These are phyloP conservation scores for Volucella zonaria DNA, from an alignment of 2,888 invertebrate species.

Conservation along the genomic window DNA sequence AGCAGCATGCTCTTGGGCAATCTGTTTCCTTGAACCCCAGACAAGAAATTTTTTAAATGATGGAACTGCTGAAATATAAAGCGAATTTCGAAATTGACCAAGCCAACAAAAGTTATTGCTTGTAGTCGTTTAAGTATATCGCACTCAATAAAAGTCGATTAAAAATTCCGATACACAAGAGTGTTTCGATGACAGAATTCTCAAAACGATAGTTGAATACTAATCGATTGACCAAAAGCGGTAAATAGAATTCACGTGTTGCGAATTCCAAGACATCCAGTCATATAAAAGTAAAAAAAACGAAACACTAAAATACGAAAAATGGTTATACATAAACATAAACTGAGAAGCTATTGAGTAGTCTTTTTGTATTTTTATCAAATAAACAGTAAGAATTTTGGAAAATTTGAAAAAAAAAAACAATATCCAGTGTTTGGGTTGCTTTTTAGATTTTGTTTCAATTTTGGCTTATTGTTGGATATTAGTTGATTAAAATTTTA, in stretches of 20 bases:
- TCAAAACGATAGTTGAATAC: constrained; percentile 39
- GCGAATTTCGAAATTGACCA: constrained; percentile 34
- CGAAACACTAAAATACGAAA: neutral
- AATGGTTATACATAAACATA: neutral
- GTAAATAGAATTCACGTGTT: constrained; percentile 65
- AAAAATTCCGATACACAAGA: constrained; percentile 55
- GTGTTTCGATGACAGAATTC: constrained; percentile 62
- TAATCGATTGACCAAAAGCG: constrained; percentile 63
- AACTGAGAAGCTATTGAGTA: neutral
- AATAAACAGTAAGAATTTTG: too few species aligned
- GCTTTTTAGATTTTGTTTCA: too few species aligned
- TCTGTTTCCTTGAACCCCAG: constrained; percentile 28
- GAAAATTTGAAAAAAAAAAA: too few species aligned
- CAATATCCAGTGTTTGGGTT: too few species aligned
- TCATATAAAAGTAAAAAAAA: constrained; percentile 35
- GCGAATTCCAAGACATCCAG: constrained; percentile 45
- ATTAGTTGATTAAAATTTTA: too few species aligned
- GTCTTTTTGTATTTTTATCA: too few species aligned
- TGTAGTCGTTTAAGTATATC: constrained; percentile 64
- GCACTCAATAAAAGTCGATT: constrained; percentile 65
- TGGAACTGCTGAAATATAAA: constrained; percentile 19
- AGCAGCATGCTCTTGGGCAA: constrained; percentile 12
- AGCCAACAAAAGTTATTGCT: constrained; percentile 55
- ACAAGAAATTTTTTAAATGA: constrained; percentile 3
- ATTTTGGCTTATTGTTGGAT: too few species aligned